phyloP scores from a whole-genome alignment of 2,113 vertebrate species.

The Gila orcuttii region DNA sequence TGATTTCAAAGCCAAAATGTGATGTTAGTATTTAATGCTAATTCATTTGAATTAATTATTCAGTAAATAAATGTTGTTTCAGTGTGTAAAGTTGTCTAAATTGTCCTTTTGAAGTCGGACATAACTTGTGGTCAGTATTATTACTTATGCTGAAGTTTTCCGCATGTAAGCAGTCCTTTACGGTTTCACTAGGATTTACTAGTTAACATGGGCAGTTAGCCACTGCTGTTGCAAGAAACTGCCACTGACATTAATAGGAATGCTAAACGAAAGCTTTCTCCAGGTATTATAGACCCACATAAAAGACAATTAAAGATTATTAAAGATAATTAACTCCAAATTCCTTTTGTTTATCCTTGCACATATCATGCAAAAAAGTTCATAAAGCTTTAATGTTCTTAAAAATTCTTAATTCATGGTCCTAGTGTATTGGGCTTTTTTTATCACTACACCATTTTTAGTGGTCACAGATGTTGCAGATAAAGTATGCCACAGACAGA shows the following conservation, averaged over 20 bases:
- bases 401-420: no score
- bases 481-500: neutral
- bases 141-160: neutral
- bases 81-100: neutral
- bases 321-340: neutral
- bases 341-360: neutral
- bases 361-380: neutral
- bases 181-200: neutral
- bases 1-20: no score
- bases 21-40: no score
- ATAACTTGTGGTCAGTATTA: neutral
- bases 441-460: neutral
- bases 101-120: neutral
- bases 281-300: neutral
- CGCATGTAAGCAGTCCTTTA: neutral
- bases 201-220: neutral
- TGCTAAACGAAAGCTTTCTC: neutral
- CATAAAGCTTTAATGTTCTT: neutral
- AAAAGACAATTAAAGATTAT: no score
- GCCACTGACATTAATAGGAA: neutral
- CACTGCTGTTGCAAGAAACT: neutral
- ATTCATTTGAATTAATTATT: neutral
- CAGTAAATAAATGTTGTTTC: neutral
- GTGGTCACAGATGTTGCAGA: slow-evolving; percentile 42
- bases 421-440: no score